These are phyloP conservation scores for Scaptomyza pallida DNA, from an alignment of 1,140 invertebrate species.

Conservation along the genomic window DNA sequence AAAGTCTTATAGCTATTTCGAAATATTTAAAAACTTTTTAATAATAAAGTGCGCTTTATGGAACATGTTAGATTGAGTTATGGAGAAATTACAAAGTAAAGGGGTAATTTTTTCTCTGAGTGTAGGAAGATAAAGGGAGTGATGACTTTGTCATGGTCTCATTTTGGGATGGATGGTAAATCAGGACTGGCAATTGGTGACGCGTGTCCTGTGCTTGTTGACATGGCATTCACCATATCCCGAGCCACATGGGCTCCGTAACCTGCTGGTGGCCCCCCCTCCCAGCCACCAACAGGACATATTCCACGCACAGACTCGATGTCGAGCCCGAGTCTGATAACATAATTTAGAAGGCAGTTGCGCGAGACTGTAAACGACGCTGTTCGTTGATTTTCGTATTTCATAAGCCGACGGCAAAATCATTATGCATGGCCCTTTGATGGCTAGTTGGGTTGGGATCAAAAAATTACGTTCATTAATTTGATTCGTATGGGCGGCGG, in stretches of 20 bases:
- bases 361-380: conserved; percentile 6
- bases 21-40: too few species aligned
- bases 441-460: conserved; percentile 23
- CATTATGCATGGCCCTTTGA: conserved; percentile 73
- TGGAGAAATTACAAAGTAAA: too few species aligned
- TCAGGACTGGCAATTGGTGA: conserved; percentile 64
- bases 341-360: conserved; percentile 30
- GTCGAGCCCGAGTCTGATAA: conserved; percentile 18
- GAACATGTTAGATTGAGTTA: background rate
- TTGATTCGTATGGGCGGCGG: conserved; percentile 20
- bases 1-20: too few species aligned
- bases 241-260: conserved; percentile 17
- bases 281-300: too few species aligned
- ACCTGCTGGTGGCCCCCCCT: background rate
- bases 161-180: conserved; percentile 48
- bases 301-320: background rate
- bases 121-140: background rate
- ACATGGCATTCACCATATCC: conserved; percentile 59
- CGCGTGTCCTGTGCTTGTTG: conserved; percentile 72
- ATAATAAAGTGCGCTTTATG: too few species aligned
- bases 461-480: conserved; percentile 69
- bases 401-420: conserved; percentile 72
- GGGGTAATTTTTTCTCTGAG: background rate
- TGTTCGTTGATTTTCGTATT: conserved; percentile 51
- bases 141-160: conserved; percentile 32